phyloP scores from a whole-genome alignment of 2,888 invertebrate species.

The Lasioglossum marginatum region DNA sequence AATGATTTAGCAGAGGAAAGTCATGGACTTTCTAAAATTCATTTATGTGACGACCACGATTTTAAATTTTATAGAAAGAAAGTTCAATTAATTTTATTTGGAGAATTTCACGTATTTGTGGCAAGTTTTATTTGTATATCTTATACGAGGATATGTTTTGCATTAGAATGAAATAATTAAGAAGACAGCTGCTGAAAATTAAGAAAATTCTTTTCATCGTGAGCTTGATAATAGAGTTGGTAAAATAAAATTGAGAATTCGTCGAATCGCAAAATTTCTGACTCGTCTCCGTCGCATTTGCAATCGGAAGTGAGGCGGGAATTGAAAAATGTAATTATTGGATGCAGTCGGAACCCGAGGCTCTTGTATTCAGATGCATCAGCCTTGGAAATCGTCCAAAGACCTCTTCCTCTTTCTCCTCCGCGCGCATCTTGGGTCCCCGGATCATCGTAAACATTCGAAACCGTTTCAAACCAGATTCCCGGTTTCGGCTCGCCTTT shows the following conservation, averaged over 20 bases:
- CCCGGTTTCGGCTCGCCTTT: not conserved
- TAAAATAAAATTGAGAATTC: not conserved
- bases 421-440: not conserved
- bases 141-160: no score
- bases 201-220: not conserved
- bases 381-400: not conserved
- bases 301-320: not conserved
- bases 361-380: not conserved
- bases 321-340: not conserved
- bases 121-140: no score
- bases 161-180: no score
- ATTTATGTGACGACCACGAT: no score
- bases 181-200: no score
- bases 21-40: no score
- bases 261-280: not conserved
- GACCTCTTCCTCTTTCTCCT: not conserved
- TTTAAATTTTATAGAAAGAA: no score
- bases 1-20: no score
- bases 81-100: no score
- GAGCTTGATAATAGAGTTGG: not conserved
- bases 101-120: no score
- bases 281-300: not conserved
- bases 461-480: not conserved
- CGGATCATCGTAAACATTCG: not conserved
- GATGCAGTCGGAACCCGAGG: not conserved